Percentiles rank a stretch among this genome's conserved stretches.
These are phyloP conservation scores for Drosophila busckii DNA, from an alignment of 1,140 invertebrate species.

Conservation along the genomic window DNA sequence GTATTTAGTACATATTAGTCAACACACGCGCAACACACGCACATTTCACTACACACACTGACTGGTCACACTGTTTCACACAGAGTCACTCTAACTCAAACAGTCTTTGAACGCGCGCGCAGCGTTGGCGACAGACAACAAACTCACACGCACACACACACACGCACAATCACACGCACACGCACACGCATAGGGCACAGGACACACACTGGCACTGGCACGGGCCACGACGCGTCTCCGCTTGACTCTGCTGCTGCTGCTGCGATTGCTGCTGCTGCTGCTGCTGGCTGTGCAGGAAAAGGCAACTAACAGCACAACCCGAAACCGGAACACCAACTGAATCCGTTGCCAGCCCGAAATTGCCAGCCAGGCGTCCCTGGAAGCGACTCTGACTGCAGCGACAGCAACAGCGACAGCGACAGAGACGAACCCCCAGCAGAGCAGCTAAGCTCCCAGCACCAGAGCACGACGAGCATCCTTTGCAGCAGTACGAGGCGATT, in stretches of 20 bases:
- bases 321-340: constrained; percentile 80
- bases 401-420: constrained; percentile 25
- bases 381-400: constrained; percentile 50
- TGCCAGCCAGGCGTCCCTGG: constrained; percentile 62
- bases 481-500: constrained; percentile 29
- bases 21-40: neutral
- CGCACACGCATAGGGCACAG: constrained; percentile 4
- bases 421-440: constrained; percentile 2
- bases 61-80: constrained; percentile 1
- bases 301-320: constrained; percentile 79
- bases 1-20: constrained; percentile 28
- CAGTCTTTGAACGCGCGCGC: constrained; percentile 66
- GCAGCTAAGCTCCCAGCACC: constrained; percentile 16
- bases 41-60: neutral
- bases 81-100: constrained; percentile 17
- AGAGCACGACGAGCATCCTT: constrained; percentile 17
- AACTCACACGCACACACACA: constrained; percentile 10
- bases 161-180: constrained; percentile 12
- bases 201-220: constrained; percentile 23
- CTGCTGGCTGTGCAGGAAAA: constrained; percentile 70
- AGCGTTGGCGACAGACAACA: constrained; percentile 61
- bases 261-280: constrained; percentile 18
- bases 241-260: constrained; percentile 24
- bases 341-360: constrained; percentile 59
- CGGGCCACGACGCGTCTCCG: constrained; percentile 51